A percentile compares a stretch with the other conserved stretches of the same genome.
Evolutionary conservation across 2,113 vertebrate species (phyloP).

Genomic region (Mola mola): DNA sequence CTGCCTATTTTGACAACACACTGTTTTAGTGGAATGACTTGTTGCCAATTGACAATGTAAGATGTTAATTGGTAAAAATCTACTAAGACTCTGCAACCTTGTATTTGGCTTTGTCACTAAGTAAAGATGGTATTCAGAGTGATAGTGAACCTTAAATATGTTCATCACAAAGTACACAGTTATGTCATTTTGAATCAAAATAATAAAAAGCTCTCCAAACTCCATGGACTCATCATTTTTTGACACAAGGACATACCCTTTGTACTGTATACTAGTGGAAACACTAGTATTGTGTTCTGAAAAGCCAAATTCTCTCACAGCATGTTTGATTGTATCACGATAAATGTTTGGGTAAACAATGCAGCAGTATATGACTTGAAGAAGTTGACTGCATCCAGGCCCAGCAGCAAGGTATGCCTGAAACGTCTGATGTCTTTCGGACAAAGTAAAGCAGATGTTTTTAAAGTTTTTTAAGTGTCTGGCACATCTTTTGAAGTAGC

Average conservation of each 20-base stretch:
- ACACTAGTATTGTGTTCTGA: slow-evolving; percentile 44
- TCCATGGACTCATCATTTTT: slow-evolving; percentile 30
- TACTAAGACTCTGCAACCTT: slow-evolving; percentile 35
- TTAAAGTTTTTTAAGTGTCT: slow-evolving; percentile 52
- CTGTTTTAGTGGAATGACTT: slow-evolving; percentile 54
- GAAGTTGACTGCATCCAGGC: slow-evolving; percentile 2
- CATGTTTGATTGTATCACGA: slow-evolving; percentile 42
- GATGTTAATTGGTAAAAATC: slow-evolving; percentile 48
- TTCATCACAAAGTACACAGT: slow-evolving; percentile 33
- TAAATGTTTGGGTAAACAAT: slow-evolving; percentile 50
- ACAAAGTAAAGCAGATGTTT: slow-evolving; percentile 51
- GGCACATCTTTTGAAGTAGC: slow-evolving; percentile 20
- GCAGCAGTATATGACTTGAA: slow-evolving; percentile 35
- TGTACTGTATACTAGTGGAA: slow-evolving; percentile 40
- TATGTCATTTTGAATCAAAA: slow-evolving; percentile 41
- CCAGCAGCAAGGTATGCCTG: slow-evolving; percentile 48
- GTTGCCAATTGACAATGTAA: slow-evolving; percentile 41
- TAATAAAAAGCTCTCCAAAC: slow-evolving; percentile 49
- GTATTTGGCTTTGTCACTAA: slow-evolving; percentile 21
- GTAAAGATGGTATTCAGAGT: slow-evolving; percentile 39
- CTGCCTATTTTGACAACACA: slow-evolving; percentile 26
- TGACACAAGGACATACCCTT: slow-evolving; percentile 33
- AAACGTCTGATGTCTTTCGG: slow-evolving; percentile 52
- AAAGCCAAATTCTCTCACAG: too few relatives aligned
- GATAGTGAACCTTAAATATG: slow-evolving; percentile 28